Base-by-base conservation (phyloP, 2,888 invertebrate species). In the Caenorhabditis sp. region DNA sequence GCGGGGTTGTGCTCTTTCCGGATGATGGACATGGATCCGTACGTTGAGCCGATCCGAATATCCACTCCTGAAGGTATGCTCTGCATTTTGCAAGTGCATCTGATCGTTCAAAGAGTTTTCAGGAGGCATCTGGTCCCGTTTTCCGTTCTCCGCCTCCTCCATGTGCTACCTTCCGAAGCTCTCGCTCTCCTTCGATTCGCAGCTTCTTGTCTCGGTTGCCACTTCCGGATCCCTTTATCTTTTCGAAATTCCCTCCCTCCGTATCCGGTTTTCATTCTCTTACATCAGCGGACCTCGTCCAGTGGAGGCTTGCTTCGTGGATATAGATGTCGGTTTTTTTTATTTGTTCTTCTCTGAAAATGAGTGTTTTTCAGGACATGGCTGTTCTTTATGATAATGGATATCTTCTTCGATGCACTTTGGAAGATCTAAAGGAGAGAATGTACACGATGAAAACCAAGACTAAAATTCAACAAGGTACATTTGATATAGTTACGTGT, bases 361-460 rank as follows among this genome's bases (percentile, higher is more conserved):
- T 15, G 1, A 26, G 8, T 24, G 30, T 3, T 37, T 55, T 63
- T n/a, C 17, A 83, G 80, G 83, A 83, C 63, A 59, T 83, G 3
- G 76, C 71, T 5, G 62, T 83, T 11, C 58, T 81, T 27, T 82
- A 80, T 45, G 73, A 81, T 30, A 75, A 62, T 32, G 83, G 83
- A 9, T 66, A 58, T 7, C 35, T 82, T 1, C 48, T 83, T 13
- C 61, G 81, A 50, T 61, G 74, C 24, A 37, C 56, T 0, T 15
- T 73, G 0, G 79, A 77, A 7, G 70, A 81, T 39, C 43, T 82
- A 8, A 58, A 70, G 26, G 79, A 82, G 39, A 58, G 65, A 46
- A 65, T 75, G 70, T 63, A 50, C 22, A 65, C 74, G n/a, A 58
- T 65, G 53, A 78, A 65, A n/a, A n/a, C n/a, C n/a, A n/a, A n/a